These are phyloP conservation scores for Nomada lathburiana DNA, from an alignment of 2,888 invertebrate genomes.

Conservation along the genomic window DNA sequence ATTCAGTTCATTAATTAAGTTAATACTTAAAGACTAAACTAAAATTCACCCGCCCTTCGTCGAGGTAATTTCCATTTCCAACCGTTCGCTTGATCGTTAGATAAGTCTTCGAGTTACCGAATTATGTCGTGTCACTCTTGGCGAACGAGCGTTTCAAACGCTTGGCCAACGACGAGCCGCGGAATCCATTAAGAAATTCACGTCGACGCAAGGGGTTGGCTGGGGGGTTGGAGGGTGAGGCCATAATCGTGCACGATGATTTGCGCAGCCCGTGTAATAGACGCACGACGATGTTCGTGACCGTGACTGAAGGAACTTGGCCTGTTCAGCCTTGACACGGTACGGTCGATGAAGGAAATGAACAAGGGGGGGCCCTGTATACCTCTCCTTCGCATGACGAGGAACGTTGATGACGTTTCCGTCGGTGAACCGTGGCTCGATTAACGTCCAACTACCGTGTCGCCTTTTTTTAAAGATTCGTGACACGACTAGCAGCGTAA, in stretches of 20 bases:
- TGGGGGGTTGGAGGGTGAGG: constrained; percentile 1
- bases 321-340: constrained; percentile 62
- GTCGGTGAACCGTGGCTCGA: neutral
- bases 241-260: constrained; percentile 37
- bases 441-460: constrained; percentile 8
- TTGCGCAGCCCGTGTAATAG: constrained; percentile 37
- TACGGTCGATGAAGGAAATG: constrained; percentile 66
- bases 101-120: neutral
- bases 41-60: neutral
- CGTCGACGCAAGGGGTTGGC: neutral
- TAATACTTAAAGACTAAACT: too few species aligned
- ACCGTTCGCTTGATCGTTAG: too few species aligned
- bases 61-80: neutral
- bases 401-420: constrained; percentile 10
- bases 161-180: too few species aligned
- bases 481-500: neutral
- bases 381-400: constrained; percentile 30
- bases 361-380: constrained; percentile 36
- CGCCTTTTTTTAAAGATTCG: too few species aligned
- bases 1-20: too few species aligned
- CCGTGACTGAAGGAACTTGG: constrained; percentile 68
- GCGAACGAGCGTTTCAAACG: neutral
- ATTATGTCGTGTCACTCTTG: neutral
- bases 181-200: constrained; percentile 26
- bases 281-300: constrained; percentile 63